Evolutionary conservation across 1,140 invertebrate genomes (phyloP).

Genomic region (Ridgeia piscesae): DNA sequence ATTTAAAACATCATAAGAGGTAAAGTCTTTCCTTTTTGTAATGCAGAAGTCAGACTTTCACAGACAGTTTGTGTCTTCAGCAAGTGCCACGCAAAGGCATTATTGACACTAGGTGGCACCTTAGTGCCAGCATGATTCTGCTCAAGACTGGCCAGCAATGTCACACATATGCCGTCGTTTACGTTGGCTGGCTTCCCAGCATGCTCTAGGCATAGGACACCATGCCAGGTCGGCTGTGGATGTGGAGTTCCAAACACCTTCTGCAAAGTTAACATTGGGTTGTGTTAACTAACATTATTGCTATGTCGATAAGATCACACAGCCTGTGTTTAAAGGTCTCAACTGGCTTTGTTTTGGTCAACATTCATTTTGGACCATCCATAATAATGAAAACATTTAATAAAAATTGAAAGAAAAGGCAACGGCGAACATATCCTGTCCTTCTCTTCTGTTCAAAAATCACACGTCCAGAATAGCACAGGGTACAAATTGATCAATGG

Average conservation of each 20-base stretch:
- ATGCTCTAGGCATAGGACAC: conserved; percentile 18
- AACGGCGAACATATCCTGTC: too few species aligned
- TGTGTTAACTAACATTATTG: neutral
- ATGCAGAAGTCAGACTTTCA: neutral
- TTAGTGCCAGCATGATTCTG: neutral
- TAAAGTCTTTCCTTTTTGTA: neutral
- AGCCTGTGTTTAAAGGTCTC: neutral
- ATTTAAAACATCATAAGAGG: neutral
- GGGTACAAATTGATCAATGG: too few species aligned
- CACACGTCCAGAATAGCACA: too few species aligned
- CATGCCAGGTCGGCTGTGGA: neutral
- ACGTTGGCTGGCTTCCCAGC: conserved; percentile 12
- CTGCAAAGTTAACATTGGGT: neutral
- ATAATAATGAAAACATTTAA: too few species aligned
- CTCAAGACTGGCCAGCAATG: neutral
- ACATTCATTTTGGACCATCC: too few species aligned
- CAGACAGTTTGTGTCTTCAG: neutral
- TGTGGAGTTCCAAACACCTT: neutral
- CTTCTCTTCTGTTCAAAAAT: too few species aligned
- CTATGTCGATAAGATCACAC: neutral
- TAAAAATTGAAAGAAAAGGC: too few species aligned
- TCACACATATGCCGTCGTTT: conserved; percentile 14
- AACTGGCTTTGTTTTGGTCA: neutral
- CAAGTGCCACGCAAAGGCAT: neutral
- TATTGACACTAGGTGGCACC: neutral